Evolutionary conservation across 2,888 invertebrate species (phyloP).

Genomic region (Nephrocerus scutellatus): DNA sequence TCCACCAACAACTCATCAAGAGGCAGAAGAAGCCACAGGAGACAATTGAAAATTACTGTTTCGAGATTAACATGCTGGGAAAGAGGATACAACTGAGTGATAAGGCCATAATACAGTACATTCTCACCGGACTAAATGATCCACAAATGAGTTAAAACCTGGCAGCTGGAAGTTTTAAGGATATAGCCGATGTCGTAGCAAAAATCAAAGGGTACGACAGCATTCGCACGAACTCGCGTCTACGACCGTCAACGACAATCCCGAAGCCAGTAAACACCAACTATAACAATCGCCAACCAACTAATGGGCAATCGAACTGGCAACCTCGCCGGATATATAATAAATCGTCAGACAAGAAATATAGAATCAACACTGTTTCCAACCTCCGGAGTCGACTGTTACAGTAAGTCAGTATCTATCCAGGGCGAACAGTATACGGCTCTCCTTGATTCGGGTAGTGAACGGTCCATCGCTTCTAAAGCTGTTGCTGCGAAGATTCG

Average conservation of each 20-base stretch:
- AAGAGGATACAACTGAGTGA: not conserved
- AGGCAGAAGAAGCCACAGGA: conserved; percentile 4
- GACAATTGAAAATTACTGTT: conserved; percentile 4
- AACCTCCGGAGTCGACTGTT: too few relatives aligned
- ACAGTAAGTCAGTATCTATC: not conserved
- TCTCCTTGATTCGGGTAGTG: conserved; percentile 1
- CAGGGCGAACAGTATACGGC: not conserved
- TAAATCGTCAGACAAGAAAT: too few relatives aligned
- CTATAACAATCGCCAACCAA: conserved; percentile 4
- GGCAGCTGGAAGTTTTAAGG: conserved; percentile 1
- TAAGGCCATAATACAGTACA: conserved; percentile 7
- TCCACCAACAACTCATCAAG: conserved; percentile 1
- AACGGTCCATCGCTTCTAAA: not conserved
- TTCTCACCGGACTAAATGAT: conserved; percentile 7
- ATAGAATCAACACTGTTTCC: too few relatives aligned
- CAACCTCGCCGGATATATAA: conserved; percentile 1
- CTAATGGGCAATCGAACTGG: conserved; percentile 4
- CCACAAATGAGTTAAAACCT: conserved; percentile 6
- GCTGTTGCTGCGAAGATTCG: not conserved
- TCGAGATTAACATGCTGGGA: conserved; percentile 7
- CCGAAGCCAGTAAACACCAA: conserved; percentile 1
- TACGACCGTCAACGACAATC: not conserved
- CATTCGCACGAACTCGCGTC: not conserved
- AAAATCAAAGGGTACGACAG: conserved; percentile 1
- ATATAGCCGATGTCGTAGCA: too few relatives aligned